Evolutionary conservation across 2,113 vertebrate genomes (phyloP).

Genomic region (Aspiorhynchus laticeps): DNA sequence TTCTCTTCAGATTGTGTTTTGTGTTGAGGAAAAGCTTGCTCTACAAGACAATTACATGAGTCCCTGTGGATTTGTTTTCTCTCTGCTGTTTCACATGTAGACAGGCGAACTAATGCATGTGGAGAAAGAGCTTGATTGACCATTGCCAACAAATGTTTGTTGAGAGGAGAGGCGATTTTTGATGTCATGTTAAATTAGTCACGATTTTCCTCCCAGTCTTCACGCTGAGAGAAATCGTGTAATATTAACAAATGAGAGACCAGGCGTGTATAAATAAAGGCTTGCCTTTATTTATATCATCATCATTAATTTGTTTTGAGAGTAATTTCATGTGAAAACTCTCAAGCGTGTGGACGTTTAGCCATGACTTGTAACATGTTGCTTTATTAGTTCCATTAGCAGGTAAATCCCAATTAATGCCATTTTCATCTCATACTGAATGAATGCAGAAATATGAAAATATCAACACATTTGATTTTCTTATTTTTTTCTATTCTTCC

Average conservation of each 20-base stretch:
- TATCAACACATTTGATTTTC: background rate
- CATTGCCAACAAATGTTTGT: conserved; percentile 46
- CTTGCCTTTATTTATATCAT: conserved; percentile 19
- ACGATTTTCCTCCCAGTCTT: conserved; percentile 31
- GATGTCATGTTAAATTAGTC: conserved; percentile 45
- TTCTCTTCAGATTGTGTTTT: conserved; percentile 51
- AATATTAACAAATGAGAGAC: conserved; percentile 17
- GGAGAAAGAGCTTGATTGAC: conserved; percentile 45
- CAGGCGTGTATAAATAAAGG: conserved; percentile 22
- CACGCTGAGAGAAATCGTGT: conserved; percentile 29
- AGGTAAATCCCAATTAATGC: conserved; percentile 6
- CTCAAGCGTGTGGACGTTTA: background rate
- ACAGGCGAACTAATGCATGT: conserved; percentile 36
- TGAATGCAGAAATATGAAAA: background rate
- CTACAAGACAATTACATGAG: conserved; percentile 40
- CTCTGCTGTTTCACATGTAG: conserved; percentile 34
- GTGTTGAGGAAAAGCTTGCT: conserved; percentile 43
- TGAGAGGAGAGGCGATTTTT: conserved; percentile 39
- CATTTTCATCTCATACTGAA: background rate
- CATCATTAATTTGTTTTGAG: conserved; percentile 19
- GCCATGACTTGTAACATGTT: background rate
- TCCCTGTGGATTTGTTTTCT: conserved; percentile 42
- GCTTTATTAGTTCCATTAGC: background rate
- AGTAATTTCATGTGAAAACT: conserved; percentile 6
- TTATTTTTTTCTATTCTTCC: background rate